phyloP scores from a whole-genome alignment of 1,140 invertebrate genomes.

The Neodiprion lecontei region DNA sequence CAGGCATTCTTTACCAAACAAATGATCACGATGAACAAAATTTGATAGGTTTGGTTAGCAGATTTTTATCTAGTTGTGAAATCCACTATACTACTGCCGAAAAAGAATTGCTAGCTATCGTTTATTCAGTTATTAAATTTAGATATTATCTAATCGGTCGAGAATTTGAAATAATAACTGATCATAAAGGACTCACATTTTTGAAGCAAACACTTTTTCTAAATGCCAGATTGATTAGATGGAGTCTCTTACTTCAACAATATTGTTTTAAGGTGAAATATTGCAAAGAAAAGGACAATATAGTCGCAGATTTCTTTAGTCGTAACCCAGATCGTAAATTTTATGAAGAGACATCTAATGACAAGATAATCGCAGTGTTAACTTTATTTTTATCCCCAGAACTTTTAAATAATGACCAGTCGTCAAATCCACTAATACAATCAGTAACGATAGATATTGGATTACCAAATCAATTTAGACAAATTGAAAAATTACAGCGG shows the following conservation, averaged over 20 bases:
- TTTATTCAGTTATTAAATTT: conserved; percentile 17
- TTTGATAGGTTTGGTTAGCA: conserved; percentile 7
- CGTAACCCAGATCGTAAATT: conserved; percentile 2
- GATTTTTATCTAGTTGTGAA: conserved; percentile 3
- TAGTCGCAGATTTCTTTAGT: conserved; percentile 10
- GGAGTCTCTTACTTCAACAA: conserved; percentile 18
- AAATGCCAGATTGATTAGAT: conserved; percentile 7
- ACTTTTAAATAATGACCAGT: neutral
- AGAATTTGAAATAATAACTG: conserved; percentile 19
- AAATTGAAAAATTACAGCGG: neutral
- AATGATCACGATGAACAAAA: conserved; percentile 2
- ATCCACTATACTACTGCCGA: conserved; percentile 13
- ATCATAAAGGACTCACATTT: conserved; percentile 16
- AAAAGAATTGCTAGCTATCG: conserved; percentile 20
- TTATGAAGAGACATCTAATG: neutral
- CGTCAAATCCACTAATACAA: neutral
- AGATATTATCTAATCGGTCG: conserved; percentile 1
- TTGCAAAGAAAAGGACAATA: conserved; percentile 13
- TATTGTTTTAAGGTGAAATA: conserved; percentile 11
- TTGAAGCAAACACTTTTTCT: conserved; percentile 1
- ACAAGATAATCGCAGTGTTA: neutral
- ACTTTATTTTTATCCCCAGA: neutral
- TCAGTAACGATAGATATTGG: neutral
- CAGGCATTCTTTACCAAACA: conserved; percentile 10
- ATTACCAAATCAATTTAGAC: neutral